phyloP scores from a whole-genome alignment of 2,797 vertebrate species.

The Columba guinea region DNA sequence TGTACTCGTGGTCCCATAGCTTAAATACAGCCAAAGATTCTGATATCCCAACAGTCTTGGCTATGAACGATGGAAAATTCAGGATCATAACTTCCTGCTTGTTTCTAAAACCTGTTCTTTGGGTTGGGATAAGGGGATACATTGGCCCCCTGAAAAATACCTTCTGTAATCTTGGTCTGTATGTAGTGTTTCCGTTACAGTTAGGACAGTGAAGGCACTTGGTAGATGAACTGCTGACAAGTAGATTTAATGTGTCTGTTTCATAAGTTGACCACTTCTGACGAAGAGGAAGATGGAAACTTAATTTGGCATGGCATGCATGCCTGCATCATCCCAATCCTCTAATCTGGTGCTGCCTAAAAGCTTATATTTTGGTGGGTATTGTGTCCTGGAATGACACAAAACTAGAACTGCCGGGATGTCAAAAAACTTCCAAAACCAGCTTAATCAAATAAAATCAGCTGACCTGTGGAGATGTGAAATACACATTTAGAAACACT shows the following conservation, averaged over 20 bases:
- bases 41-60: neutral
- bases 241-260: neutral
- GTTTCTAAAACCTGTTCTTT: neutral
- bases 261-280: neutral
- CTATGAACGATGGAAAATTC: neutral
- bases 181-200: neutral
- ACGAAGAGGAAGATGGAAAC: neutral
- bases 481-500: conserved; percentile 32
- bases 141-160: neutral
- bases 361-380: neutral
- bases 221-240: neutral
- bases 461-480: neutral
- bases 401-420: neutral
- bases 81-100: neutral
- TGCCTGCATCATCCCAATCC: neutral
- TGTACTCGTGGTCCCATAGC: neutral
- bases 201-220: neutral
- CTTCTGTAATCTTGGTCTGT: neutral
- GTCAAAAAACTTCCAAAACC: neutral
- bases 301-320: neutral
- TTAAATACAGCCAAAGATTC: neutral
- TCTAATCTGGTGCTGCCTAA: neutral
- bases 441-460: neutral
- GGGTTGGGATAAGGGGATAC: neutral
- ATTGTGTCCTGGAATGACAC: neutral